phyloP scores from a whole-genome alignment of 2,797 vertebrate genomes.

The Luscinia luscinia region DNA sequence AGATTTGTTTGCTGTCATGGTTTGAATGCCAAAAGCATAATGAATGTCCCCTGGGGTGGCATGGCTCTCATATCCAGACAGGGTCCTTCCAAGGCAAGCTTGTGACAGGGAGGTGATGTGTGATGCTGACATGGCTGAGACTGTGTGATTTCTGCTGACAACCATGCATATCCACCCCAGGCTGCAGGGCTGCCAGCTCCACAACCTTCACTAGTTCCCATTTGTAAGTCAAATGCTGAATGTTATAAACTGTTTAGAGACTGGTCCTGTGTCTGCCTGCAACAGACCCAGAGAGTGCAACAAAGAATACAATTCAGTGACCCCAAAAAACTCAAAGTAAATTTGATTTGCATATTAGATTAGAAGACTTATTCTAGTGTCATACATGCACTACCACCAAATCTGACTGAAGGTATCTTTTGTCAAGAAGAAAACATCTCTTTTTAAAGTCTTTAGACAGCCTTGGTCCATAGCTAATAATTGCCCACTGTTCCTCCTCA shows the following conservation, averaged over 20 bases:
- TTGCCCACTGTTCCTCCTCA: background rate
- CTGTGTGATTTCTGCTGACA: background rate
- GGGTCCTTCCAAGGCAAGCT: background rate
- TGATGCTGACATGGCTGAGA: background rate
- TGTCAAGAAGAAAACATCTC: background rate
- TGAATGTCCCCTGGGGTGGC: fast-evolving
- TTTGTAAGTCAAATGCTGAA: background rate
- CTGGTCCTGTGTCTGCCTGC: background rate
- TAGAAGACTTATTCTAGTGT: background rate
- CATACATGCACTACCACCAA: background rate
- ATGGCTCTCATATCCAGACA: background rate
- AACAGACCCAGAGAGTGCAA: background rate
- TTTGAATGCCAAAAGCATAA: background rate
- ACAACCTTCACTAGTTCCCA: background rate
- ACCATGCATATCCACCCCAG: background rate
- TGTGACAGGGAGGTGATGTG: background rate
- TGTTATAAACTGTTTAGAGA: background rate
- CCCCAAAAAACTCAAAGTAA: background rate
- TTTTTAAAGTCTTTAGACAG: background rate
- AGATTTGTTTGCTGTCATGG: background rate
- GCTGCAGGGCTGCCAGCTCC: background rate
- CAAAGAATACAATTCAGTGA: background rate
- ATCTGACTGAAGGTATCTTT: background rate
- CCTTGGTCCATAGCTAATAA: background rate
- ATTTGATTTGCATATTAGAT: background rate